Conservation (phyloP, 30 jellyfish, hydroid and myxozoan genomes). For the Hydra vulgaris region DNA sequence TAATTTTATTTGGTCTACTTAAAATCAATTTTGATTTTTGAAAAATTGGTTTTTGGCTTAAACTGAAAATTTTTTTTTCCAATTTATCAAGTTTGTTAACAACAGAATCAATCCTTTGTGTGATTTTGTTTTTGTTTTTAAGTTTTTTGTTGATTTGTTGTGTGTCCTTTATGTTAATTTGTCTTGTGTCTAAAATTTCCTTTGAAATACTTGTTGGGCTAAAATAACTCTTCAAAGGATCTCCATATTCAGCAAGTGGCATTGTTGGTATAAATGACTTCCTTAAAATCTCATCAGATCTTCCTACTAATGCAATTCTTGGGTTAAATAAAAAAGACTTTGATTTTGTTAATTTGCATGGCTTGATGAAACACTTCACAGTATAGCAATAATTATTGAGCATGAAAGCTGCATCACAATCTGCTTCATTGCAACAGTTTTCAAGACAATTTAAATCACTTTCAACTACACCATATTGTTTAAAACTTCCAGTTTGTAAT, state of each 20-base stretch:
- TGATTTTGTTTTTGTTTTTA: no score
- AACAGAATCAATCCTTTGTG: conserved; percentile 8
- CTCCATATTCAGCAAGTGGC: neutral
- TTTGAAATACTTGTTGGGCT: neutral
- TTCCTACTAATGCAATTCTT: conserved; percentile 45
- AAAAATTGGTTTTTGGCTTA: neutral
- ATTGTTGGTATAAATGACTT: conserved; percentile 3
- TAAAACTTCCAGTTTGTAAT: conserved; percentile 50
- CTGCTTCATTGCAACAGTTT: conserved; percentile 46
- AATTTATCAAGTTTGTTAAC: neutral
- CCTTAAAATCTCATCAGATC: neutral
- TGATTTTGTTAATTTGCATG: conserved; percentile 38
- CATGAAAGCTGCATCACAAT: conserved; percentile 64
- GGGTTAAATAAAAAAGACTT: conserved; percentile 46
- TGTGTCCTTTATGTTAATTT: no score
- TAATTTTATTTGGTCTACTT: neutral
- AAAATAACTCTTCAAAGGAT: conserved; percentile 10
- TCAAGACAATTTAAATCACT: conserved; percentile 44
- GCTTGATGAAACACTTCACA: conserved; percentile 41
- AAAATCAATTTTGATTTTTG: neutral
- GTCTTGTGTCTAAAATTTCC: neutral
- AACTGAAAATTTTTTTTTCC: neutral
- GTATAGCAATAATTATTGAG: conserved; percentile 58
- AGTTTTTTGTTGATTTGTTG: no score
- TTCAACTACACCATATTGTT: conserved; percentile 39